These are phyloP conservation scores for Channa striata DNA, from an alignment of 2,797 vertebrate species.

Conservation along the genomic window DNA sequence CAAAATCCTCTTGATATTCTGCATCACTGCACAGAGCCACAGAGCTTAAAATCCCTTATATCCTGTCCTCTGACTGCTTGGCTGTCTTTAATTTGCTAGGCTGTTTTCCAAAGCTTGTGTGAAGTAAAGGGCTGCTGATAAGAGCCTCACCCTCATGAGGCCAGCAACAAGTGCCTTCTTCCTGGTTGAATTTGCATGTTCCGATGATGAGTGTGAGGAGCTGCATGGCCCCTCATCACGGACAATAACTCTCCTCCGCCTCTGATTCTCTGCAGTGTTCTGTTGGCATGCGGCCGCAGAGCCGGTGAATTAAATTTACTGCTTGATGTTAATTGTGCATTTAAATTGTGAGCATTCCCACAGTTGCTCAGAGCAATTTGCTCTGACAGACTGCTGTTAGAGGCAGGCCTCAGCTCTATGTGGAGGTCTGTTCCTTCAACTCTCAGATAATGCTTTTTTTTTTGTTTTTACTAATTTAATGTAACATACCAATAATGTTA, in stretches of 20 bases:
- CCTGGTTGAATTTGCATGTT: conserved; percentile 65
- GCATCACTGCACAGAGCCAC: conserved; percentile 30
- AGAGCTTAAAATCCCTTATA: conserved; percentile 35
- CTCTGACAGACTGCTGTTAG: neutral
- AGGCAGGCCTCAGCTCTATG: neutral
- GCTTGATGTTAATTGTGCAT: conserved; percentile 5
- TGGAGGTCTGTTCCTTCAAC: neutral
- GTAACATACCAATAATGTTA: neutral
- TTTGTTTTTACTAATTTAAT: neutral
- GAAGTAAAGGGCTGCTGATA: conserved; percentile 29
- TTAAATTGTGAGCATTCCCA: neutral
- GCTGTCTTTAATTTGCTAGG: conserved; percentile 34
- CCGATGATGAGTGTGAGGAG: conserved; percentile 41
- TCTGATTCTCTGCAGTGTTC: conserved; percentile 10
- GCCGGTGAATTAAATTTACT: conserved; percentile 5
- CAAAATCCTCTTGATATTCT: conserved; percentile 45
- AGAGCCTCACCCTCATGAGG: conserved; percentile 25
- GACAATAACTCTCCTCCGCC: conserved; percentile 19
- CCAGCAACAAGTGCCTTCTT: conserved; percentile 47
- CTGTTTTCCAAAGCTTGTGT: conserved; percentile 13
- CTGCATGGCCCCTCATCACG: conserved; percentile 16
- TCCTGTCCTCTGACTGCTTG: conserved; percentile 35
- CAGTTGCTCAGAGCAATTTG: conserved; percentile 6
- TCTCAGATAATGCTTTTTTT: neutral
- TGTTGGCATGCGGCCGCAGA: conserved; percentile 10